Evolutionary conservation across 2,113 vertebrate species (phyloP), one percentile per base, ranked within the genome.

Genomic region (Pseudonaja textilis): DNA sequence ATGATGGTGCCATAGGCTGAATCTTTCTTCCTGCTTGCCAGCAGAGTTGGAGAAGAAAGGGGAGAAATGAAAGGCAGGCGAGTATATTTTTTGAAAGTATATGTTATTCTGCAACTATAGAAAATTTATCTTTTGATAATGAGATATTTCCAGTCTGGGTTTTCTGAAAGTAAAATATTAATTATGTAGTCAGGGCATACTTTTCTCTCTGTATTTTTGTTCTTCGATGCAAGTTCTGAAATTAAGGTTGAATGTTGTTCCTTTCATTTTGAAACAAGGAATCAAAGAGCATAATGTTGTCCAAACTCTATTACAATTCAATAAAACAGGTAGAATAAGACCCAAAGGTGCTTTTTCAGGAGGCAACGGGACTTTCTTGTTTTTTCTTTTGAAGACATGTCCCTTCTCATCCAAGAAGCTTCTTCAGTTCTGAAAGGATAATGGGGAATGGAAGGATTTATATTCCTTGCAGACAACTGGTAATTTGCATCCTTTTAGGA

Each of bases 81-180:
- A 93, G 88, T 88, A 86, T 47, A 88, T 52, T 85, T 89, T 87
- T 91, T 90, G 50, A 3, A 61, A 64, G 16, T 39, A 4, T 14
- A 4, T 87, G 34, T 20, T 92, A 92, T 88, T 45, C 0, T 39
- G 25, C 39, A 93, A 61, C 89, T 93, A 92, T 91, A 93, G 89
- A 93, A 92, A 85, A 74, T 87, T 88, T 91, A 5, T 47, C 50
- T 39, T 93, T 55, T 91, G 69, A 69, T 95, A 96, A 96, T 95
- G 89, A 95, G 90, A 87, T 93, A 18, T 94, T 95, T 96, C 90
- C 85, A 93, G 87, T 89, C 89, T 92, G 34, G 61, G 92, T 92
- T 57, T 89, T 93, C 88, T 87, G 88, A 95, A 91, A 89, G 87
- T 50, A 94, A 94, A 95, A 95, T 42, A 92, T 18, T 94, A 64